Conservation (phyloP, 2,888 invertebrate species). For the Eremobia ochroleuca region DNA sequence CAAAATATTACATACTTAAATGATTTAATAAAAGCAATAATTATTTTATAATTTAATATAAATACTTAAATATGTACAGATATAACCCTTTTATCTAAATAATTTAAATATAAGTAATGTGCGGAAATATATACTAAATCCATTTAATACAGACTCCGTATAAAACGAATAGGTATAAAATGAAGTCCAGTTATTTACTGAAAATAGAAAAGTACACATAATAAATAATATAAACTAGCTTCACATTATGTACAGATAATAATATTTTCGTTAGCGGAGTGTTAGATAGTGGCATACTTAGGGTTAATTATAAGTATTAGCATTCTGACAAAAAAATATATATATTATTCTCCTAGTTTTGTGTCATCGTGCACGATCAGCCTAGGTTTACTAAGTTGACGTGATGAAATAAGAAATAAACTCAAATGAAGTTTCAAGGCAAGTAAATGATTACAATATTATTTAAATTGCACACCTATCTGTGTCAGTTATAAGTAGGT, state of each 20-base stretch:
- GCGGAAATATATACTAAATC: constrained; percentile 50
- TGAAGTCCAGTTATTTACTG: constrained; percentile 63
- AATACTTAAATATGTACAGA: constrained; percentile 46
- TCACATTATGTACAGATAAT: constrained; percentile 38
- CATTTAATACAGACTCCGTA: constrained; percentile 51
- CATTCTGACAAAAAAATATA: constrained; percentile 28
- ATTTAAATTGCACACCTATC: not conserved
- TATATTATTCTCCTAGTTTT: constrained; percentile 3
- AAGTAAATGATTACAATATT: constrained; percentile 8
- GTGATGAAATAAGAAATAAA: not conserved
- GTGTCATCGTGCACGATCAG: constrained; percentile 8
- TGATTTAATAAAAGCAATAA: constrained; percentile 41
- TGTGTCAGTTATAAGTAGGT: not conserved
- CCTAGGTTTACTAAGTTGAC: not conserved
- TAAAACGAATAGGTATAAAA: constrained; percentile 51
- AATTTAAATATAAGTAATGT: constrained; percentile 29
- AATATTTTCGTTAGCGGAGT: constrained; percentile 31
- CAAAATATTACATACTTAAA: constrained; percentile 43
- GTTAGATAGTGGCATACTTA: constrained; percentile 46
- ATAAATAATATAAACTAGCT: constrained; percentile 59
- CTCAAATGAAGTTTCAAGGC: not conserved
- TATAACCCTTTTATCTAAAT: constrained; percentile 26
- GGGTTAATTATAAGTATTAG: constrained; percentile 27
- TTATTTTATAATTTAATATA: constrained; percentile 26
- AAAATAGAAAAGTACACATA: constrained; percentile 62